Evolutionary conservation across 2,797 vertebrate genomes (phyloP).

Genomic region (Graptemys geographica): DNA sequence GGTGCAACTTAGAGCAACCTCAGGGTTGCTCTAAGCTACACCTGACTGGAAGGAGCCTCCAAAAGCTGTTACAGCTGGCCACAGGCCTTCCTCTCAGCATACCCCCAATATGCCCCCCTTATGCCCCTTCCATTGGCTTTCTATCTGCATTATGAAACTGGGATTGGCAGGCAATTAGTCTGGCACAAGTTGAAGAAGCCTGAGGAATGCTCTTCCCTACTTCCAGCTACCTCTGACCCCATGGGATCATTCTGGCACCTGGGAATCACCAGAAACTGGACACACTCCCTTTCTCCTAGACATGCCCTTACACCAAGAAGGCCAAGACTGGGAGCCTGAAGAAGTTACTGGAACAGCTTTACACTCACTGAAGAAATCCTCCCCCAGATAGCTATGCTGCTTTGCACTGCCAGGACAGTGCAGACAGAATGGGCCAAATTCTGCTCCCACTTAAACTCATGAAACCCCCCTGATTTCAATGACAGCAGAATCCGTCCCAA

Average conservation of each 20-base stretch:
- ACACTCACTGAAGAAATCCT: background rate
- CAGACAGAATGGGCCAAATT: background rate
- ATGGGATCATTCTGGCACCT: background rate
- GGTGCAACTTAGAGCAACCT: background rate
- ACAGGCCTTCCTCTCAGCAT: background rate
- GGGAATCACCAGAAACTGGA: background rate
- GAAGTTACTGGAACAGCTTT: background rate
- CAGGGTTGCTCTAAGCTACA: background rate
- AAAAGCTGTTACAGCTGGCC: background rate
- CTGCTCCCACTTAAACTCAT: background rate
- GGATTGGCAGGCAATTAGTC: background rate
- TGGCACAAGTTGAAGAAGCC: background rate
- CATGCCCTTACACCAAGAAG: background rate
- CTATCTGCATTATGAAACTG: background rate
- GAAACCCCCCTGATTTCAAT: background rate
- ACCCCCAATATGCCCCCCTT: background rate
- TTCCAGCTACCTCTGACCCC: background rate
- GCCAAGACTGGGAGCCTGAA: no score
- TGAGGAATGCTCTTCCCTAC: background rate
- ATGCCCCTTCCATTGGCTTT: background rate
- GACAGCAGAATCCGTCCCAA: background rate
- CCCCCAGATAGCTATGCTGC: background rate
- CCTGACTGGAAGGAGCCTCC: background rate
- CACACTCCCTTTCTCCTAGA: background rate
- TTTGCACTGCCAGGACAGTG: background rate